These are phyloP conservation scores for Paramormyrops hopkinsi DNA, from an alignment of 2,797 vertebrate genomes.

Conservation along the genomic window DNA sequence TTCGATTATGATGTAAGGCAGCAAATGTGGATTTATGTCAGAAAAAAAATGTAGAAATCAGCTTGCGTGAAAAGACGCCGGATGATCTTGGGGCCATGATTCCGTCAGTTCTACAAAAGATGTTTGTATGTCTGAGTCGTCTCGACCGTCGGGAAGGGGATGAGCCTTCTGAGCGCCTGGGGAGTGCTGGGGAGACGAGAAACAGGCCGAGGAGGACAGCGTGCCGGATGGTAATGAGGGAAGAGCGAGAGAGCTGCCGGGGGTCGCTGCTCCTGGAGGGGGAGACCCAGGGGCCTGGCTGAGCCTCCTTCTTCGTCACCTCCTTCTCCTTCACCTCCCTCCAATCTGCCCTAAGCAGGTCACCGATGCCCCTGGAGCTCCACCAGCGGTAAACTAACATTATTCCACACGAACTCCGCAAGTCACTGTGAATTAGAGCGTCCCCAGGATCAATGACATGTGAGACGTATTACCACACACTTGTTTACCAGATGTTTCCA, in stretches of 20 bases:
- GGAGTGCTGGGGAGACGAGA: slow-evolving; percentile 27
- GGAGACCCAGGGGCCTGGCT: slow-evolving; percentile 44
- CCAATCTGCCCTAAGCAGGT: not conserved
- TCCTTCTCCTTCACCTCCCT: not conserved
- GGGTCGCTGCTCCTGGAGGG: slow-evolving; percentile 41
- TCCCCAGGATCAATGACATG: not conserved
- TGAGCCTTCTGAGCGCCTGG: slow-evolving; percentile 39
- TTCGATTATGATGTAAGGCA: not conserved
- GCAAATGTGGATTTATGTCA: not conserved
- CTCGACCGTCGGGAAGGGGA: slow-evolving; percentile 40
- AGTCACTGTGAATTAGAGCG: not conserved
- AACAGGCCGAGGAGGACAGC: not conserved
- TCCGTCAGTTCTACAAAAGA: not conserved
- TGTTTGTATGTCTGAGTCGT: not conserved
- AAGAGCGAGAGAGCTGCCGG: slow-evolving; percentile 35
- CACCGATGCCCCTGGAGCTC: not conserved
- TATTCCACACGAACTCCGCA: not conserved
- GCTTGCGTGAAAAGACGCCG: not conserved
- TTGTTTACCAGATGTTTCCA: not conserved
- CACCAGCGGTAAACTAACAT: not conserved
- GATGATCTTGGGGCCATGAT: not conserved
- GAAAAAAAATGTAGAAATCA: not conserved
- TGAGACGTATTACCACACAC: not conserved
- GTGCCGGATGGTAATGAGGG: slow-evolving; percentile 48
- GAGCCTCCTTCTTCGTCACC: slow-evolving; percentile 27